Evolutionary conservation across 2,888 invertebrate genomes (phyloP), one percentile per base, ranked within the genome.

Genomic region (Villa cingulata): DNA sequence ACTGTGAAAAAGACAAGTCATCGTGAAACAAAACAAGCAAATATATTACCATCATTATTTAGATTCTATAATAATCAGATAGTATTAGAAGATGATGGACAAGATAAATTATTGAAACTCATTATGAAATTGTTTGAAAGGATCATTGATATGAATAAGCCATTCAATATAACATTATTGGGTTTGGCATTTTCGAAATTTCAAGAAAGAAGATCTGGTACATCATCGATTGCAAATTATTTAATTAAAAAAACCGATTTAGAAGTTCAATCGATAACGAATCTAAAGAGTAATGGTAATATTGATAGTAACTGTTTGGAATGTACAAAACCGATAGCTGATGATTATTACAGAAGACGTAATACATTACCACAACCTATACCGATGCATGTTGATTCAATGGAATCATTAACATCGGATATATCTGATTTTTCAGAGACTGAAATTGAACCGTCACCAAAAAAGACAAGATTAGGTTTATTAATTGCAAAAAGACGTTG

Each of bases 171-270:
- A 57, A 86, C 86, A 1, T 68, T 86, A 46, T 72, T 87, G 49
- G 87, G 86, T n/a, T 70, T 86, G 59, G 83, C 85, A 18, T 86
- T 86, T 63, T 83, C 84, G 2, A 86, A 86, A 65, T 86, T 87
- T 61, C 80, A 81, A 57, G 85, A 82, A 56, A 41, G 78, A 49
- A 78, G 77, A 62, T 76, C 75, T 4, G 81, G 82, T 2, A 75
- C 77, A 53, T 76, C 81, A 57, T 83, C 83, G 15, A 81, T 86
- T 56, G 79, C 83, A 7, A 82, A 81, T 51, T 86, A 83, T 61
- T 70, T 86, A 44, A 77, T 81, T 63, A 84, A 83, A 64, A 70
- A 70, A 50, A 60, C 63, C 1, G 81, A 85, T 62, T 74, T 86
- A 49, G 83, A 84, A 58, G 86, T 86, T 44, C 85, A 86, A 63